phyloP scores from a whole-genome alignment of 2,888 invertebrate genomes.

The Epinotia nisella region DNA sequence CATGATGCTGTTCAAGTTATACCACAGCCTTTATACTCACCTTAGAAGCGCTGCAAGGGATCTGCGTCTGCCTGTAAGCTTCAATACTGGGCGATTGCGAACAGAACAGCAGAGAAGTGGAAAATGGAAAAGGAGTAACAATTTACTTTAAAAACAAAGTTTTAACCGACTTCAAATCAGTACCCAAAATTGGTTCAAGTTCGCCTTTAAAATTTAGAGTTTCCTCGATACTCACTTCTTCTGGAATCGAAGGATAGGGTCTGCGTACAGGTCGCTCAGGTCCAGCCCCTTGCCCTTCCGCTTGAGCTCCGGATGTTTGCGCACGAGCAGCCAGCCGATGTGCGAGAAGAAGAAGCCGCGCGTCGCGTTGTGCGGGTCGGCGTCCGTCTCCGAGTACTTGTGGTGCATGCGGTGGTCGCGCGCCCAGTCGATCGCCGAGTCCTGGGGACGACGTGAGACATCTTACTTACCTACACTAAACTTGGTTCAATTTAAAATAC shows the following conservation, averaged over 20 bases:
- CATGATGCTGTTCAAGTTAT: too few relatives aligned
- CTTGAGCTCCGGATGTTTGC: conserved; percentile 96
- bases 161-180: too few relatives aligned
- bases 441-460: conserved; percentile 71
- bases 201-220: too few relatives aligned
- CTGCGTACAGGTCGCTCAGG: conserved; percentile 91
- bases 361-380: conserved; percentile 96
- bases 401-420: conserved; percentile 94
- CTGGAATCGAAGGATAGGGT: conserved; percentile 94
- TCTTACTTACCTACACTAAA: background rate
- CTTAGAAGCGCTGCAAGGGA: too few relatives aligned
- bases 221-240: conserved; percentile 94
- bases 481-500: too few relatives aligned
- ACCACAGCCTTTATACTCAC: too few relatives aligned
- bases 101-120: too few relatives aligned
- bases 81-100: too few relatives aligned
- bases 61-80: too few relatives aligned
- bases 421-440: conserved; percentile 91
- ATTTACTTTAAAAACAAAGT: too few relatives aligned
- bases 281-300: conserved; percentile 94
- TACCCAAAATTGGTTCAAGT: too few relatives aligned
- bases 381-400: conserved; percentile 96
- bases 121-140: too few relatives aligned
- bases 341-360: conserved; percentile 98
- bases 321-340: conserved; percentile 96